Evolutionary conservation across 1,140 invertebrate genomes (phyloP).

Genomic region (Luehdorfia chinensis): DNA sequence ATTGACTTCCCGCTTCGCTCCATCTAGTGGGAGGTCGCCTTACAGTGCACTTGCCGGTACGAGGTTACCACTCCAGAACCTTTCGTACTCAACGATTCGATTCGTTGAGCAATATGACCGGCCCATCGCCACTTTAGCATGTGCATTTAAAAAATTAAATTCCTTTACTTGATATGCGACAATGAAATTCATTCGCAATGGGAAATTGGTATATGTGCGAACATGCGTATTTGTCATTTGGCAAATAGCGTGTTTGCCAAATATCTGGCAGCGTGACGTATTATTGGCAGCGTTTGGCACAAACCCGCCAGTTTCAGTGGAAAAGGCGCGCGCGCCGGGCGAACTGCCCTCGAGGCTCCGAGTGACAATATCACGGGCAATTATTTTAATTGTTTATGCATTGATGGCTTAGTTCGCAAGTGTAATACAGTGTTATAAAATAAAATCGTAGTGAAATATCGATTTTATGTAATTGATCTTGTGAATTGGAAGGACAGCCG

Average conservation of each 20-base stretch:
- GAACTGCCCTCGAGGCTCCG: constrained; percentile 36
- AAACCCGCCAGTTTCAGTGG: constrained; percentile 43
- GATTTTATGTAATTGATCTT: constrained; percentile 1
- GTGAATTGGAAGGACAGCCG: no score
- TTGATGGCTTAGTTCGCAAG: constrained; percentile 19
- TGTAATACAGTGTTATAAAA: constrained; percentile 25
- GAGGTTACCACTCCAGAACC: no score
- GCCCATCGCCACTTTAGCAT: no score
- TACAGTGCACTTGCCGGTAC: no score
- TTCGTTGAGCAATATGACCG: no score
- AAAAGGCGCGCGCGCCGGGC: constrained; percentile 47
- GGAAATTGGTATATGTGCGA: no score
- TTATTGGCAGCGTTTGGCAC: constrained; percentile 32
- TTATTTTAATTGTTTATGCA: constrained; percentile 1
- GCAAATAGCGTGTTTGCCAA: constrained; percentile 25
- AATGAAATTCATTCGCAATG: no score
- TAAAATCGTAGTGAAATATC: constrained; percentile 23
- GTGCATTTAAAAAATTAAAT: no score
- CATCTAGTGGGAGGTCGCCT: no score
- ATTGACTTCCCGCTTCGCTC: no score
- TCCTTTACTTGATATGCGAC: no score
- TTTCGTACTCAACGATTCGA: no score
- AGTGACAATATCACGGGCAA: constrained; percentile 36
- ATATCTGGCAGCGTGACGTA: constrained; percentile 34
- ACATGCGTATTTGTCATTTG: constrained; percentile 17